Conservation (phyloP, 2,888 invertebrate species). For the Electrophaes corylata region DNA sequence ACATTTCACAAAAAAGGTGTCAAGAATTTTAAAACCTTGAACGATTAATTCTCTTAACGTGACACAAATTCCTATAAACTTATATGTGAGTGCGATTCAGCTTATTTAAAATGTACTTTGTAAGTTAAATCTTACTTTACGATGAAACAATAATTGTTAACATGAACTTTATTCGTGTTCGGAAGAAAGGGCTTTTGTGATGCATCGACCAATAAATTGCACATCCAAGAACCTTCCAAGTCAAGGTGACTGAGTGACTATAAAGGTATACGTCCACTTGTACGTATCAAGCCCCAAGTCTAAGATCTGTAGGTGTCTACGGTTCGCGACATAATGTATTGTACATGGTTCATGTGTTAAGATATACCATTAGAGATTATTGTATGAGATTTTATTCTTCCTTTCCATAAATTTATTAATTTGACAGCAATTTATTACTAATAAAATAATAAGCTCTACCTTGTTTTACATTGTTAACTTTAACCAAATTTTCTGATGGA, state of each 20-base stretch:
- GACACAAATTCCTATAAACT: constrained; percentile 17
- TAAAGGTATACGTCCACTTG: constrained; percentile 31
- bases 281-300: background rate
- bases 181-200: constrained; percentile 54
- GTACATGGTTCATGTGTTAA: too few relatives aligned
- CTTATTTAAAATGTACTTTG: constrained; percentile 27
- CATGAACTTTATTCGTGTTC: constrained; percentile 50
- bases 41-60: background rate
- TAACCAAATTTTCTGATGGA: too few relatives aligned
- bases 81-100: constrained; percentile 20
- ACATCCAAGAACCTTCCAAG: constrained; percentile 52
- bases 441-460: too few relatives aligned
- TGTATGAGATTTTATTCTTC: too few relatives aligned
- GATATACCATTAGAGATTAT: too few relatives aligned
- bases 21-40: background rate
- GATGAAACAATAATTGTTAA: constrained; percentile 45
- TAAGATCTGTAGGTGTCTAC: too few relatives aligned
- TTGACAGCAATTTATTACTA: too few relatives aligned
- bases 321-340: too few relatives aligned
- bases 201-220: constrained; percentile 63
- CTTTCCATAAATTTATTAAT: too few relatives aligned
- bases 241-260: constrained; percentile 54
- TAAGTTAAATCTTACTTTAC: constrained; percentile 38
- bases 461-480: too few relatives aligned
- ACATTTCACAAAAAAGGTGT: background rate